These are phyloP conservation scores for Carcina quercana DNA, from an alignment of 2,888 invertebrate species.

Conservation along the genomic window DNA sequence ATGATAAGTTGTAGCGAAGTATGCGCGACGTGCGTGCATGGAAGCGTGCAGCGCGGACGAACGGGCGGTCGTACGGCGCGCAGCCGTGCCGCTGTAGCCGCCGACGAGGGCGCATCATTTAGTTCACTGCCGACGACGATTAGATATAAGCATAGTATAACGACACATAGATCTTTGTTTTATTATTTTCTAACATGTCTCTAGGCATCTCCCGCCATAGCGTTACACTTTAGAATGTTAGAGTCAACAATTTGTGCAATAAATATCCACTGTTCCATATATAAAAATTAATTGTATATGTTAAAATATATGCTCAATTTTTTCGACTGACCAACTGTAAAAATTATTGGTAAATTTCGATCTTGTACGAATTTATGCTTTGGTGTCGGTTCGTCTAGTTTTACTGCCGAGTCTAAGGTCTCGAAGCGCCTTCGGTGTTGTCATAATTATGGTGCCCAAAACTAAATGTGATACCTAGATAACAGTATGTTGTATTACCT, in stretches of 20 bases:
- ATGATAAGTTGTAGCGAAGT: constrained; percentile 59
- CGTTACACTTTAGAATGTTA: constrained; percentile 46
- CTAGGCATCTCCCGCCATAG: constrained; percentile 43
- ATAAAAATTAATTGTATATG: constrained; percentile 40
- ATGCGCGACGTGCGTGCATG: constrained; percentile 43
- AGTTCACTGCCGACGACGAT: constrained; percentile 54
- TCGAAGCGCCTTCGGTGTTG: neutral
- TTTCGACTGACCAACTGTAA: constrained; percentile 72
- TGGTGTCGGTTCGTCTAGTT: constrained; percentile 9
- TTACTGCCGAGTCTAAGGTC: neutral
- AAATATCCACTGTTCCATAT: constrained; percentile 52
- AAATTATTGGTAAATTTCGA: constrained; percentile 40
- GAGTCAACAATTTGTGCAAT: constrained; percentile 62
- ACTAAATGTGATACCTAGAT: too few relatives aligned
- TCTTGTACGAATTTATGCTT: constrained; percentile 35
- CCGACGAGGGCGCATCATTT: constrained; percentile 24
- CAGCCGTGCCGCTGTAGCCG: constrained; percentile 1
- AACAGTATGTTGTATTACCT: too few relatives aligned
- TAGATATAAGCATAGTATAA: constrained; percentile 48
- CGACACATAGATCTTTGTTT: constrained; percentile 40
- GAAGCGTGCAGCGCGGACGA: constrained; percentile 21
- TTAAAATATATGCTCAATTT: constrained; percentile 58
- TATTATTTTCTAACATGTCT: constrained; percentile 34
- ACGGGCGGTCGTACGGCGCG: neutral
- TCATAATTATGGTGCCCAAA: too few relatives aligned